These are phyloP conservation scores for Aphodius sticticus DNA, from an alignment of 2,888 invertebrate species.

Conservation along the genomic window DNA sequence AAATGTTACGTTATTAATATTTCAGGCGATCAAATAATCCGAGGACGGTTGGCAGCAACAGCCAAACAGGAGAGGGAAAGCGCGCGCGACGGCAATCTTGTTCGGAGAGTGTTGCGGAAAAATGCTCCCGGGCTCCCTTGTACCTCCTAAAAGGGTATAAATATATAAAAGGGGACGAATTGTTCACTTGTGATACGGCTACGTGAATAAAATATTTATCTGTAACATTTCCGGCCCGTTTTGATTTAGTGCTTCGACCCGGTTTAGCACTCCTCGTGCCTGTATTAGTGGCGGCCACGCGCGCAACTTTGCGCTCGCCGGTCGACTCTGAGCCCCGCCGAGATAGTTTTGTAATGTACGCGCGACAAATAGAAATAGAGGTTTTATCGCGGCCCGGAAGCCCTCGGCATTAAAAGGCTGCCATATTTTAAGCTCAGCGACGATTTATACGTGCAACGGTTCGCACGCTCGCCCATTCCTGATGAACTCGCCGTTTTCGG, in stretches of 20 bases:
- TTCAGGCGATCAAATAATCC: conserved; percentile 4
- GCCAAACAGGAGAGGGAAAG: too few relatives aligned
- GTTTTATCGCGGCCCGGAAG: conserved; percentile 20
- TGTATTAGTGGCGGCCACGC: conserved; percentile 7
- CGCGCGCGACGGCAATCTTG: neutral
- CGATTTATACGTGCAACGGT: conserved; percentile 15
- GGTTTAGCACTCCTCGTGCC: neutral
- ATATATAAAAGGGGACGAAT: conserved; percentile 23
- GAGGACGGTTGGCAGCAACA: neutral
- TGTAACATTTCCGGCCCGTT: conserved; percentile 15
- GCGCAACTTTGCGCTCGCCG: conserved; percentile 5
- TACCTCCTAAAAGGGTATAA: conserved; percentile 9
- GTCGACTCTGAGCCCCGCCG: neutral
- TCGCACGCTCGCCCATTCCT: conserved; percentile 14
- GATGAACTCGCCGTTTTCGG: conserved; percentile 14
- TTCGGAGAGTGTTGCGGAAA: neutral
- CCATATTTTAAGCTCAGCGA: conserved; percentile 26
- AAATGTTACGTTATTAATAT: neutral
- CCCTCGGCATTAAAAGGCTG: conserved; percentile 21
- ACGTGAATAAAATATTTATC: conserved; percentile 23
- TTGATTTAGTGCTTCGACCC: conserved; percentile 15
- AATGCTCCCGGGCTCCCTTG: neutral
- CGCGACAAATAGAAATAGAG: conserved; percentile 26
- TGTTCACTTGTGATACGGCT: conserved; percentile 12
- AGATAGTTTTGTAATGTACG: conserved; percentile 4